Evolutionary conservation across 2,888 invertebrate species (phyloP), one percentile per base, ranked within the genome.

Genomic region (Drosophila merina): DNA sequence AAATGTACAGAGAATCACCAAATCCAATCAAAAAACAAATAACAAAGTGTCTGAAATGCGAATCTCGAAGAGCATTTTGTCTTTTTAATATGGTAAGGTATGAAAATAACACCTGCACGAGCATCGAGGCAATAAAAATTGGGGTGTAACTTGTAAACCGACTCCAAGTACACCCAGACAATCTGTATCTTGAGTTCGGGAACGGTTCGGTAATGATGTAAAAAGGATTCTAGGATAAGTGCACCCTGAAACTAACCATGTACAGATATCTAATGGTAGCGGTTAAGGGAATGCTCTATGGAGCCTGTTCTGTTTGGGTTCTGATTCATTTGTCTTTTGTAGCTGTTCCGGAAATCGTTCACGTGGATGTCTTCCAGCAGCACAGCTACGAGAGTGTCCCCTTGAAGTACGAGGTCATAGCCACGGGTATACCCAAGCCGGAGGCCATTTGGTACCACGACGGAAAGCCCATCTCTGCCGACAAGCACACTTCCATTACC

Each of bases 371-470:
- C 92, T 94, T 94, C 83, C 96, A 96, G 91, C 93, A 94, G 66
- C 94, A 94, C 69, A 94, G 95, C 33, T 96, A 94, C 91, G 97
- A 97, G 91, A 97, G 97, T 9, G 94, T 98, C 56, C 95, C 95
- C 8, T 94, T 96, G 48, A 94, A 94, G 72, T 97, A 96, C 92
- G 95, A 96, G 70, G 94, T 97, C 0, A 93, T 95, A 74, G 96
- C 96, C 0, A 94, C 93, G 45, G 97, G 96, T 14, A 93, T 94
- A 68, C 97, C 97, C 7, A 94, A 95, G 74, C 96, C 97, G 0
- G 94, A 93, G 45, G 95, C 95, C 3, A 94, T 94, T 85, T 97
- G 97, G 97, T 94, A 94, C 28, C 94, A 96, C 83, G 94, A 97
- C 88, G 96, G 95, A 44, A 94, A 95, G 79, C 95, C 95, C 72